These are phyloP conservation scores for Lampris megalopsis DNA, from an alignment of 2,113 vertebrate species.

Conservation along the genomic window DNA sequence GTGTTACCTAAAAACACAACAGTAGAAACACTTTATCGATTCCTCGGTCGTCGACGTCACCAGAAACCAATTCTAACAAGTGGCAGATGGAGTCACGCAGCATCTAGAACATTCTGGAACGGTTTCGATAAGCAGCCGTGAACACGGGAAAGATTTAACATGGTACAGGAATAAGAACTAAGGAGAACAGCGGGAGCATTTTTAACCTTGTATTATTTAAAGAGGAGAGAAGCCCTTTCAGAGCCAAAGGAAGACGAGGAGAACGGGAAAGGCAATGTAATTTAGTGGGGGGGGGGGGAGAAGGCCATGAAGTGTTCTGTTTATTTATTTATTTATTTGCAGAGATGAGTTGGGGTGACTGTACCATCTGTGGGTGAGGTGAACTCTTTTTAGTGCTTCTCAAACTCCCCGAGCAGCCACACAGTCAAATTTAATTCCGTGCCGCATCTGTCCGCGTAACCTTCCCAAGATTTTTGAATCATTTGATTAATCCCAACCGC, in stretches of 20 bases:
- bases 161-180: too few relatives aligned
- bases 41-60: too few relatives aligned
- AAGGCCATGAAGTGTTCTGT: neutral
- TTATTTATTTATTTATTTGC: neutral
- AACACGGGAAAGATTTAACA: too few relatives aligned
- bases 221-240: slow-evolving; percentile 1
- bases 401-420: slow-evolving; percentile 64
- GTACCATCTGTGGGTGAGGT: slow-evolving; percentile 48
- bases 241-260: neutral
- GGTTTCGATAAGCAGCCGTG: too few relatives aligned
- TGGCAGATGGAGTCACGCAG: too few relatives aligned
- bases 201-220: neutral
- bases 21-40: too few relatives aligned
- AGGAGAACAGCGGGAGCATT: neutral
- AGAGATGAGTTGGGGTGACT: slow-evolving; percentile 32
- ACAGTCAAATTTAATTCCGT: slow-evolving; percentile 77
- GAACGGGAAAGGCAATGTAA: neutral
- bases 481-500: slow-evolving; percentile 74
- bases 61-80: too few relatives aligned
- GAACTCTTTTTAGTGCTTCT: slow-evolving; percentile 71
- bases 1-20: too few relatives aligned
- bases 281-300: neutral
- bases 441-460: slow-evolving; percentile 71
- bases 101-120: too few relatives aligned
- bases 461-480: slow-evolving; percentile 79